These are phyloP conservation scores for Macquaria australasica DNA, from an alignment of 2,113 vertebrate species.

Conservation along the genomic window DNA sequence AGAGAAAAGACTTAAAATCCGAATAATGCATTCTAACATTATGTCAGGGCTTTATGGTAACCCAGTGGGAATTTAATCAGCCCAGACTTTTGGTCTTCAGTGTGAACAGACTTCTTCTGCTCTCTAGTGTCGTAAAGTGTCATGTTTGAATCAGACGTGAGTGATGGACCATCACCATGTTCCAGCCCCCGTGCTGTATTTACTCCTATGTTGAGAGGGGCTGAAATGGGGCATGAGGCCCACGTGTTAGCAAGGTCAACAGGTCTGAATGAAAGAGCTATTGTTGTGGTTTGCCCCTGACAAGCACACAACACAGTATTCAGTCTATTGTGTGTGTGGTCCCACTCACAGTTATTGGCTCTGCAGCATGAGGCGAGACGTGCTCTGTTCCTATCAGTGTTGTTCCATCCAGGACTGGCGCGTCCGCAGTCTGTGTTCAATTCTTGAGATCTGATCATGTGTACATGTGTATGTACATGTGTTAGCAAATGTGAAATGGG, in stretches of 20 bases:
- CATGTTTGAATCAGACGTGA: conserved; percentile 1
- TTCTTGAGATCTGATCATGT: neutral
- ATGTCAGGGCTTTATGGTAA: neutral
- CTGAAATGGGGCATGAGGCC: conserved; percentile 32
- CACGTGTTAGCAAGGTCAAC: conserved; percentile 61
- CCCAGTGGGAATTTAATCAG: neutral
- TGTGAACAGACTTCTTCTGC: conserved; percentile 2
- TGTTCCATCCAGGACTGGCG: neutral
- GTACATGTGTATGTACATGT: neutral
- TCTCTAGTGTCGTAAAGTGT: conserved; percentile 13
- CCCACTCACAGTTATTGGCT: conserved; percentile 45
- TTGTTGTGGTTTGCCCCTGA: conserved; percentile 61
- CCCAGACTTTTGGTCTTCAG: neutral
- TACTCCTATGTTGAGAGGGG: neutral
- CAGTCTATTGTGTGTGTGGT: conserved; percentile 61
- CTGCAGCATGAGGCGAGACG: conserved; percentile 29
- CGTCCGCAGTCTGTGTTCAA: neutral
- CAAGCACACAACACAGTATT: conserved; percentile 35
- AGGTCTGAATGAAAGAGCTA: conserved; percentile 53
- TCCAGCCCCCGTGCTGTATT: neutral
- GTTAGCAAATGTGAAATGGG: neutral
- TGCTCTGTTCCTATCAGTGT: conserved; percentile 3
- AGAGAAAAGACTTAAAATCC: neutral
- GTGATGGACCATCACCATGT: neutral
- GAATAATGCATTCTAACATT: neutral